These are phyloP conservation scores for Lucilia sericata DNA, from an alignment of 1,140 invertebrate genomes.

Conservation along the genomic window DNA sequence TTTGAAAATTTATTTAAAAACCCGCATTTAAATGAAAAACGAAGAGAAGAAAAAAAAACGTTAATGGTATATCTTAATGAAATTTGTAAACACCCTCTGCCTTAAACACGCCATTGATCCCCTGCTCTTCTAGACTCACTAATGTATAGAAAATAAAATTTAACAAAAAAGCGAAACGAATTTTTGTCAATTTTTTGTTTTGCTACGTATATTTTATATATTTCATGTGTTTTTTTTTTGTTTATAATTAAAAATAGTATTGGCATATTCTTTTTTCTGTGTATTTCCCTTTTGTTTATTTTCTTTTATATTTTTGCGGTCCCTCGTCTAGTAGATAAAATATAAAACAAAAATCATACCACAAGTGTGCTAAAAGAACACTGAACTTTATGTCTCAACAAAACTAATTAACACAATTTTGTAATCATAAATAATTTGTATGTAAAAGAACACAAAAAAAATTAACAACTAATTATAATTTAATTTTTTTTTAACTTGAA, in stretches of 20 bases:
- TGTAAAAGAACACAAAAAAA: background rate
- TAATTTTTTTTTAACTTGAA: background rate
- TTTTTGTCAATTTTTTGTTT: slow-evolving; percentile 28
- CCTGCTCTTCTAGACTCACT: background rate
- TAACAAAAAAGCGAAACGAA: background rate
- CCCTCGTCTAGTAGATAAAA: background rate
- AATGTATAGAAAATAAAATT: background rate
- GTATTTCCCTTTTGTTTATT: background rate
- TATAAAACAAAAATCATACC: background rate
- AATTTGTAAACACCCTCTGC: slow-evolving; percentile 30
- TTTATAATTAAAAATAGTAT: slow-evolving; percentile 8
- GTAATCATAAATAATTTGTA: background rate
- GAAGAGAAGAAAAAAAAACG: background rate
- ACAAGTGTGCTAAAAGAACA: slow-evolving; percentile 9
- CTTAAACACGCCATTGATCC: slow-evolving; percentile 32
- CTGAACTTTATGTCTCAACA: background rate
- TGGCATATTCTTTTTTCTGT: background rate
- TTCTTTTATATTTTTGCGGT: background rate
- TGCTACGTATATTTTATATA: slow-evolving; percentile 5
- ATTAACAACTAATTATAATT: background rate
- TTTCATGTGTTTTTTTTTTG: background rate
- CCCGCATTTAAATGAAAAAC: background rate
- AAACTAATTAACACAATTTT: slow-evolving; percentile 1
- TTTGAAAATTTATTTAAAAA: background rate
- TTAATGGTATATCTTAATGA: background rate